A percentile compares a stretch with the other conserved stretches of the same genome.
phyloP scores from a whole-genome alignment of 2,113 vertebrate species.

The Aegotheles bennettii region DNA sequence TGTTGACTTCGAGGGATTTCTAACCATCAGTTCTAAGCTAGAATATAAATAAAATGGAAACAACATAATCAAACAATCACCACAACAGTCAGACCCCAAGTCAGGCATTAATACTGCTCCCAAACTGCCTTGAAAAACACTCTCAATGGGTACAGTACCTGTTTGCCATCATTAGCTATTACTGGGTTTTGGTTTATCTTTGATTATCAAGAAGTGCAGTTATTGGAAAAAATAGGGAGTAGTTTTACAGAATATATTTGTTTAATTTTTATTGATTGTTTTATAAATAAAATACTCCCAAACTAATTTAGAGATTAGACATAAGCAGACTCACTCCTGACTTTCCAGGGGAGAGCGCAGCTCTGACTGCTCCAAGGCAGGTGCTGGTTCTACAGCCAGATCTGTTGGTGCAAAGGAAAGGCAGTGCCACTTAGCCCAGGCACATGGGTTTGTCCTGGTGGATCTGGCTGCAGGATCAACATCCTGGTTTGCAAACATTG shows the following conservation, averaged over 20 bases:
- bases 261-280: not conserved
- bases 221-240: not conserved
- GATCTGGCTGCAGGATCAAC: not conserved
- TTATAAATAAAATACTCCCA: not conserved
- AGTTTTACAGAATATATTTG: not conserved
- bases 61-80: not conserved
- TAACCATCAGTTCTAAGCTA: not conserved
- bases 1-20: not conserved
- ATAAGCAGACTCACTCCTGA: rapidly evolving
- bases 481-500: not conserved
- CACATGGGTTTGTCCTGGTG: rapidly evolving
- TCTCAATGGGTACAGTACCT: not conserved
- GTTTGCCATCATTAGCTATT: not conserved
- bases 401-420: not conserved
- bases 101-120: not conserved
- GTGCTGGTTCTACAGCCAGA: not conserved
- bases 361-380: rapidly evolving
- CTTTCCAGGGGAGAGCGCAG: not conserved
- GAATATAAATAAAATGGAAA: not conserved
- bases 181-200: not conserved
- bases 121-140: not conserved
- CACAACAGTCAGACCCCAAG: not conserved
- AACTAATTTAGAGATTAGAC: not conserved
- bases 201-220: not conserved
- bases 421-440: not conserved